Percentiles rank a stretch among this genome's conserved stretches.
Conservation (phyloP, 2,888 invertebrate species). For the Stratiomys singularior region DNA sequence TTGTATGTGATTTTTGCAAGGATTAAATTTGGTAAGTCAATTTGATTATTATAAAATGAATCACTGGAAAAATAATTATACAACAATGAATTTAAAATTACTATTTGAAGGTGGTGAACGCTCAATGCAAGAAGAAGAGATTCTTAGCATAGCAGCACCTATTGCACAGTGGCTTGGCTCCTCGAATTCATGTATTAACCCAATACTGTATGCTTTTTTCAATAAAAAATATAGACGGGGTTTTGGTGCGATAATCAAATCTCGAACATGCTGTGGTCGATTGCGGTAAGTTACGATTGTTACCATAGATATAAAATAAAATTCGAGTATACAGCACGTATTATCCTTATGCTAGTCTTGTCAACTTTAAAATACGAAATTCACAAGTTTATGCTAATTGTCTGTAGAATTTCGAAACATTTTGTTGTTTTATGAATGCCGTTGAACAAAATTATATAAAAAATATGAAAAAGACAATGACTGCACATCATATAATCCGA, state of each 20-base stretch:
- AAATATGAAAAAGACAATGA: too few relatives aligned
- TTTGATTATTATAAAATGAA: neutral
- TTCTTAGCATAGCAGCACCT: slow-evolving; percentile 83
- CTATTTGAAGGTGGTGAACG: slow-evolving; percentile 63
- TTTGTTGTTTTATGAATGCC: too few relatives aligned
- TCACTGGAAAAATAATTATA: too few relatives aligned
- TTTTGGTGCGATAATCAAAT: slow-evolving; percentile 87
- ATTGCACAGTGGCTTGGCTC: slow-evolving; percentile 93
- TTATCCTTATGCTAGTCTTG: too few relatives aligned
- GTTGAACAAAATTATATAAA: too few relatives aligned
- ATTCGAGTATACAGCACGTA: too few relatives aligned
- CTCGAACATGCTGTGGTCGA: slow-evolving; percentile 85
- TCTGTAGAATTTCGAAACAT: too few relatives aligned
- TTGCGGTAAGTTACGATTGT: slow-evolving; percentile 68
- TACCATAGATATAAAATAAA: too few relatives aligned
- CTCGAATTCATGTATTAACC: slow-evolving; percentile 95
- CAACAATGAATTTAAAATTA: too few relatives aligned
- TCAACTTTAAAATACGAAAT: too few relatives aligned
- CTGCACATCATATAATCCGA: too few relatives aligned
- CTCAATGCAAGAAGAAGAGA: slow-evolving; percentile 81
- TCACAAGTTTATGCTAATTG: too few relatives aligned
- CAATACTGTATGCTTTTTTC: slow-evolving; percentile 93
- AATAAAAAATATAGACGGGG: slow-evolving; percentile 93
- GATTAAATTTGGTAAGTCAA: slow-evolving; percentile 81
- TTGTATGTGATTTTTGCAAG: slow-evolving; percentile 89